phyloP scores from a whole-genome alignment of 1,140 invertebrate genomes.

The Gryon sp. region DNA sequence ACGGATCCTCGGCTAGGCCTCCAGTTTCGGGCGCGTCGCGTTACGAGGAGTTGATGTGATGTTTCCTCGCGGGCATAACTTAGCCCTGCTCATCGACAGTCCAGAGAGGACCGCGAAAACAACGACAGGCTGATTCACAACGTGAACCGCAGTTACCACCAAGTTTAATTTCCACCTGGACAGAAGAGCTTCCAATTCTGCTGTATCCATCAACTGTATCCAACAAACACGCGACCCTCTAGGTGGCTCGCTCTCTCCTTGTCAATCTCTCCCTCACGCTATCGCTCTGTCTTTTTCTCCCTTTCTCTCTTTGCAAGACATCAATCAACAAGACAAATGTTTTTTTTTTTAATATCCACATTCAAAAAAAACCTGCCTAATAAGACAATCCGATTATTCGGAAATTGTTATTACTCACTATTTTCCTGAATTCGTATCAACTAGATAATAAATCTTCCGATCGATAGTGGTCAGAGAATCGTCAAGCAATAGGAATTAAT shows the following conservation, averaged over 20 bases:
- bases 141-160: constrained; percentile 6
- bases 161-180: constrained; percentile 43
- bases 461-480: constrained; percentile 17
- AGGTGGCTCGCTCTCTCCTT: no score
- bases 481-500: constrained; percentile 20
- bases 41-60: constrained; percentile 32
- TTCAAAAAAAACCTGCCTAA: no score
- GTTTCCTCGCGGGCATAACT: constrained; percentile 19
- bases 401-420: no score
- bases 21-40: constrained; percentile 31
- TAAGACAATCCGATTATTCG: no score
- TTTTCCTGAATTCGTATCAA: no score
- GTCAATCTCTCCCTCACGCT: no score
- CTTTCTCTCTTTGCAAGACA: no score
- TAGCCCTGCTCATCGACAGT: constrained; percentile 24
- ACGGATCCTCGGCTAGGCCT: constrained; percentile 60
- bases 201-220: constrained; percentile 2
- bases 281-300: no score
- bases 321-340: no score
- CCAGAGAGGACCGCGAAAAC: constrained; percentile 19
- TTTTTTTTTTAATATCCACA: no score
- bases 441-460: no score
- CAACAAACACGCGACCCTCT: not conserved
- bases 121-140: constrained; percentile 28
- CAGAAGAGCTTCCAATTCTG: constrained; percentile 15